Evolutionary conservation across 2,113 vertebrate genomes (phyloP), one percentile per base, ranked within the genome.

Genomic region (Lutjanus erythropterus): DNA sequence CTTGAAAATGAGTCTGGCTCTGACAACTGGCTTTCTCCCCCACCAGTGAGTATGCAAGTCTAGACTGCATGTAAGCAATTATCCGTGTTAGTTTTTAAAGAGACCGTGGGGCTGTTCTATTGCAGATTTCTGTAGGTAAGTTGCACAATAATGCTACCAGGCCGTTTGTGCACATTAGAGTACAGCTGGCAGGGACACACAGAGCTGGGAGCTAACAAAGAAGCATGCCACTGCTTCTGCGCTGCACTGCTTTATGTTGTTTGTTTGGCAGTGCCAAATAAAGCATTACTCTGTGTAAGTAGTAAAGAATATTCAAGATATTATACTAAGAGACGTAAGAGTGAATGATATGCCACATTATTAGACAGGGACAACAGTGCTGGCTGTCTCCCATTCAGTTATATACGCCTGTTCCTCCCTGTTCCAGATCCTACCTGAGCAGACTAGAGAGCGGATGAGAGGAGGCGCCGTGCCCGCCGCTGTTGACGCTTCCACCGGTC

Each of bases 391-490:
- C 53, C 37, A n/a, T 68, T 42, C 47, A 61, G 27, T 31, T 25
- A 37, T 70, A 58, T 47, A 37, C 55, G 49, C 59, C 27, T 62
- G 35, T 41, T 10, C 41, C 39, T 62, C 60, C 80, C 52, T 50
- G 10, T 58, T 53, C 71, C 74, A 2, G 42, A 75, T 18, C 80
- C 56, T 93, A 98, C 97, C 97, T 98, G 93, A 98, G 97, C 19
- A 98, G 93, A 68, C 96, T 98, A 93, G 97, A 98, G 78, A 98
- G 96, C 14, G 97, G 89, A 78, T 97, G 97, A 74, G 96, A 96
- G 64, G 94, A 94, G 86, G 89, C 89, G 52, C 93, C 88, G 94
- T 95, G 90, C 0, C 94, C 89, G 47, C 95, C 82, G 35, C 92
- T 90, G 78, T 91, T 90, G 71, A 94, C 84, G 14, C 95, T 91